phyloP scores from a whole-genome alignment of 2,797 vertebrate genomes.

The Oreochromis grahami region DNA sequence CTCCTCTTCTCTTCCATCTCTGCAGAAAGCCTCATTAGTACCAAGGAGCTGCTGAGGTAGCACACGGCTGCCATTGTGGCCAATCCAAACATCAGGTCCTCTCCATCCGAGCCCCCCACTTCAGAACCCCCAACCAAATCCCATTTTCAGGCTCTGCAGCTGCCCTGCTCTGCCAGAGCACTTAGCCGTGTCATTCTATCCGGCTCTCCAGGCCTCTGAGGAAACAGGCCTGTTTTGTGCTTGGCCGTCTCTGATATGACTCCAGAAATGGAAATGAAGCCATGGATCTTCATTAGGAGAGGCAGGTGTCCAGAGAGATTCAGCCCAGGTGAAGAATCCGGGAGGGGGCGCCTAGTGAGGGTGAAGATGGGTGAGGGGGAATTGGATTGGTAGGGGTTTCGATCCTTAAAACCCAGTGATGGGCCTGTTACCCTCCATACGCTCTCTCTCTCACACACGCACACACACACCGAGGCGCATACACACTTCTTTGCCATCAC shows the following conservation, averaged over 20 bases:
- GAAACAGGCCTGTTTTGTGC: constrained; percentile 83
- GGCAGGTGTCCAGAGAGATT: constrained; percentile 86
- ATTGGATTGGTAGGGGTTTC: constrained; percentile 49
- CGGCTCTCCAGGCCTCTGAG: constrained; percentile 75
- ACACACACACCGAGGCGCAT: constrained; percentile 27
- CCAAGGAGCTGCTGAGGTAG: constrained; percentile 67
- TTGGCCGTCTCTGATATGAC: constrained; percentile 79
- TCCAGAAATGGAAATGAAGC: constrained; percentile 86
- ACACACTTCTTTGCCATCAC: constrained; percentile 57
- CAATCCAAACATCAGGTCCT: constrained; percentile 81
- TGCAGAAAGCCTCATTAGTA: constrained; percentile 76
- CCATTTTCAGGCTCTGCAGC: constrained; percentile 83
- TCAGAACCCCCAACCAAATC: constrained; percentile 73
- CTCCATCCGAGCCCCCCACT: constrained; percentile 74
- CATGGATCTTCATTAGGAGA: constrained; percentile 89
- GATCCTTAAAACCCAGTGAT: constrained; percentile 68
- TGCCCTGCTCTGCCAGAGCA: constrained; percentile 79
- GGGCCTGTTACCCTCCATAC: constrained; percentile 31
- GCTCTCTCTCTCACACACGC: neutral
- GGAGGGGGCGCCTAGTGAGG: constrained; percentile 10
- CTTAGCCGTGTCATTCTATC: constrained; percentile 83
- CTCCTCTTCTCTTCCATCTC: constrained; percentile 57
- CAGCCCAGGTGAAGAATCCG: constrained; percentile 86
- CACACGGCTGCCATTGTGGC: constrained; percentile 79
- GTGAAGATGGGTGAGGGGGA: constrained; percentile 10